Base-by-base conservation (phyloP, 1,140 invertebrate genomes). In the Heliconius hewitsoni region DNA sequence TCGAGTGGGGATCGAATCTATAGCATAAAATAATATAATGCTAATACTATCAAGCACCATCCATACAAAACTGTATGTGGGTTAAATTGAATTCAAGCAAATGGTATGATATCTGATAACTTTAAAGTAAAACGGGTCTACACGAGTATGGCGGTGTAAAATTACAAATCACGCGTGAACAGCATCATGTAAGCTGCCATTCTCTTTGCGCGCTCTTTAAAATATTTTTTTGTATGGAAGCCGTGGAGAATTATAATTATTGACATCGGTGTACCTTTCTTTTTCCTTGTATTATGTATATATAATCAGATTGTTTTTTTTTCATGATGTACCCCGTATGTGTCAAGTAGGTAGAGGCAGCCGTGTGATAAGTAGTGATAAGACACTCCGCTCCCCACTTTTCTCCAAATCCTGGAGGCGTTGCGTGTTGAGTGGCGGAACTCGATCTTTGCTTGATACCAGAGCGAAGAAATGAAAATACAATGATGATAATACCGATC, bases 91-190 rank as follows among this genome's bases (percentile, higher is more conserved):
- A 75, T 75, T n/a, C 23, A 52, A 39, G 30, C 71, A 72, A 78
- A 78, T 71, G 50, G 50, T 18, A 60, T 23, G 50, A 37, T 78
- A 72, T 78, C 71, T 37, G 39, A 72, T 78, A 55, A 23, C 37
- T 50, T 27, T 37, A 57, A 73, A 66, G 60, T 30, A 78, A 78
- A 73, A 78, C 52, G 71, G 73, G 55, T 27, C 60, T 42, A 37
- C 13, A 73, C 76, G 52, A 78, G 60, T 78, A 73, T 46, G 71
- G 23, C 23, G 30, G 76, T 78, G 39, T 77, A 39, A 78, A 73
- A 73, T 78, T 78, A 78, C 76, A 73, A 60, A 73, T 60, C 76
- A 78, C 37, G 50, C 50, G 27, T 72, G 76, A 77, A 77, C 70
- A 11, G 76, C 57, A 70, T 77, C 50, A 52, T 74, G 27, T 73